These are phyloP conservation scores for Mus pahari DNA, from an alignment of 2,113 vertebrate species.

Conservation along the genomic window DNA sequence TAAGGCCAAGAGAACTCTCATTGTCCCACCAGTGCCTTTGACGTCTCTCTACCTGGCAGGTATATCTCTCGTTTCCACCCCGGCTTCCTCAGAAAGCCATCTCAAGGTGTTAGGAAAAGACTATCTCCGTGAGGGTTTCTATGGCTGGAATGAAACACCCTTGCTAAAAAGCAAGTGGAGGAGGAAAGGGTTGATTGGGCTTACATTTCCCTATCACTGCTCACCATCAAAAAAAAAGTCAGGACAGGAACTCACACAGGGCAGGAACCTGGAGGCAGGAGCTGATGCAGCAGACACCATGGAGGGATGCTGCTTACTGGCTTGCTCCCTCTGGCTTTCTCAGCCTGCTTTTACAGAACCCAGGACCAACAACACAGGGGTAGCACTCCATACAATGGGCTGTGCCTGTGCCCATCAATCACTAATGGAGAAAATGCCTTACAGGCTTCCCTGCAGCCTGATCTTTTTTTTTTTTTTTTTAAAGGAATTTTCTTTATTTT, in stretches of 20 bases:
- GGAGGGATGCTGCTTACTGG: background rate
- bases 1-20: background rate
- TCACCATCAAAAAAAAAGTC: background rate
- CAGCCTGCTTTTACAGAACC: background rate
- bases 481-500: background rate
- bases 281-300: background rate
- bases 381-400: background rate
- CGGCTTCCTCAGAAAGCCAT: background rate
- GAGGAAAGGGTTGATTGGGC: background rate
- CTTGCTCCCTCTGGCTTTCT: too few species aligned
- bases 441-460: background rate
- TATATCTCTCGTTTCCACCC: background rate
- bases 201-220: too few species aligned
- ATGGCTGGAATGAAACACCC: background rate
- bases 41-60: background rate
- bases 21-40: background rate
- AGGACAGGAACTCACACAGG: background rate
- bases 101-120: conserved; percentile 1
- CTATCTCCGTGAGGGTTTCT: background rate
- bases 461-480: too few species aligned
- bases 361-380: background rate
- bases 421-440: background rate
- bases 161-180: background rate
- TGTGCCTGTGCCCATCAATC: background rate
- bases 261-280: background rate